These are phyloP conservation scores for Trichacis sp. DNA, from an alignment of 2,888 invertebrate species.

Conservation along the genomic window DNA sequence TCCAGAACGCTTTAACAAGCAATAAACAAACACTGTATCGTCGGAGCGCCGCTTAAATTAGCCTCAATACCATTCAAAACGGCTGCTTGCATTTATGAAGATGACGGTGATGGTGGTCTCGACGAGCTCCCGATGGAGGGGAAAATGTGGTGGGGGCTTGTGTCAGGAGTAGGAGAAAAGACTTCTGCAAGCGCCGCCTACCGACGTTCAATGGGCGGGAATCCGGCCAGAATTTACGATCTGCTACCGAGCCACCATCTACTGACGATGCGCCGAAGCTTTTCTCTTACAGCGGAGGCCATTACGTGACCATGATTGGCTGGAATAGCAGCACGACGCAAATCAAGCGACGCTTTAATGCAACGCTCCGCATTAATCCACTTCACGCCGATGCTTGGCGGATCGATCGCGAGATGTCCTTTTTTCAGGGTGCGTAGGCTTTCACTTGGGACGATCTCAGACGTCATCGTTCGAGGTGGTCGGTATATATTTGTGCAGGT, in stretches of 20 bases:
- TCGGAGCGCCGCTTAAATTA: conserved; percentile 67
- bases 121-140: conserved; percentile 48
- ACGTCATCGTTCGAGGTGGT: too few relatives aligned
- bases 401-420: conserved; percentile 7
- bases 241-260: conserved; percentile 69
- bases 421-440: conserved; percentile 22
- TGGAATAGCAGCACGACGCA: conserved; percentile 63
- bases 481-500: too few relatives aligned
- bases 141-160: conserved; percentile 42
- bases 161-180: conserved; percentile 30
- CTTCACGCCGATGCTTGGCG: conserved; percentile 21
- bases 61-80: conserved; percentile 66
- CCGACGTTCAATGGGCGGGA: conserved; percentile 73
- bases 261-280: conserved; percentile 68
- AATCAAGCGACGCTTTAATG: conserved; percentile 62
- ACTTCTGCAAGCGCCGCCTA: conserved; percentile 71
- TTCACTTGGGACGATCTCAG: too few relatives aligned
- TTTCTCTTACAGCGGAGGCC: conserved; percentile 70
- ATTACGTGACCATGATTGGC: conserved; percentile 74
- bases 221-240: conserved; percentile 66
- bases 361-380: conserved; percentile 38
- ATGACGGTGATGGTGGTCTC: conserved; percentile 57
- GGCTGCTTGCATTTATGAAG: conserved; percentile 64
- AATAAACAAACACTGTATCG: conserved; percentile 69
- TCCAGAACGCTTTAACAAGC: conserved; percentile 67